Conservation (phyloP, 2,113 vertebrate genomes). For the Eptesicus fuscus region DNA sequence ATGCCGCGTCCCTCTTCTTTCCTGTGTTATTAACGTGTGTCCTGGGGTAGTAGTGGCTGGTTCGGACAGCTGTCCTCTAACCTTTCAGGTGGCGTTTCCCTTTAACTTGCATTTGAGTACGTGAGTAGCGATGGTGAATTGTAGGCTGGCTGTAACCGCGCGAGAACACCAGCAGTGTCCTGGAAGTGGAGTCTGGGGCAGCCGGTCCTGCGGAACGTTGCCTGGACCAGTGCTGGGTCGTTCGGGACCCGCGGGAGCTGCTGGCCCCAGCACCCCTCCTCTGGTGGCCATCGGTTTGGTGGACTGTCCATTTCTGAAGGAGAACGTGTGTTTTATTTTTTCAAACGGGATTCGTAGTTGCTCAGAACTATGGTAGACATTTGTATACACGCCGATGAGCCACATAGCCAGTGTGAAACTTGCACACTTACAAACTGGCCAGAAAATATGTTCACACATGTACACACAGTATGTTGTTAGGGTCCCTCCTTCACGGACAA, state of each 20-base stretch:
- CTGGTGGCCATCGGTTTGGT: too few species aligned
- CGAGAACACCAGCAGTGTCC: neutral
- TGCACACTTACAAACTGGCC: neutral
- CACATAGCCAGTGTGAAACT: neutral
- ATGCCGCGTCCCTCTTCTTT: rapidly evolving
- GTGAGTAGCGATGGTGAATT: too few species aligned
- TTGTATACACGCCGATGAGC: neutral
- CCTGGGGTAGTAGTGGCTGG: neutral
- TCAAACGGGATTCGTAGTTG: neutral
- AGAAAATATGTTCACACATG: rapidly evolving
- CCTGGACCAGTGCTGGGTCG: neutral
- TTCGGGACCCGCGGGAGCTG: neutral
- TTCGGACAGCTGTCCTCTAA: neutral
- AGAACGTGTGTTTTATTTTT: neutral
- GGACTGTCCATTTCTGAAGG: neutral
- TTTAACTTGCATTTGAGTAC: neutral
- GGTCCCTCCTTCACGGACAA: rapidly evolving
- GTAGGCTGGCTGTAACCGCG: neutral
- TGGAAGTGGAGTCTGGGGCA: too few species aligned
- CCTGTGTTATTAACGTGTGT: rapidly evolving
- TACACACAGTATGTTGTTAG: rapidly evolving
- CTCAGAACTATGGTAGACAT: neutral
- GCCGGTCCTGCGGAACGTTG: rapidly evolving
- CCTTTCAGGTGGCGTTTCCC: neutral
- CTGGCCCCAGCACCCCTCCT: neutral